Evolutionary conservation across 2,797 vertebrate genomes (phyloP), one percentile per base, ranked within the genome.

Genomic region (Ateles fusciceps): DNA sequence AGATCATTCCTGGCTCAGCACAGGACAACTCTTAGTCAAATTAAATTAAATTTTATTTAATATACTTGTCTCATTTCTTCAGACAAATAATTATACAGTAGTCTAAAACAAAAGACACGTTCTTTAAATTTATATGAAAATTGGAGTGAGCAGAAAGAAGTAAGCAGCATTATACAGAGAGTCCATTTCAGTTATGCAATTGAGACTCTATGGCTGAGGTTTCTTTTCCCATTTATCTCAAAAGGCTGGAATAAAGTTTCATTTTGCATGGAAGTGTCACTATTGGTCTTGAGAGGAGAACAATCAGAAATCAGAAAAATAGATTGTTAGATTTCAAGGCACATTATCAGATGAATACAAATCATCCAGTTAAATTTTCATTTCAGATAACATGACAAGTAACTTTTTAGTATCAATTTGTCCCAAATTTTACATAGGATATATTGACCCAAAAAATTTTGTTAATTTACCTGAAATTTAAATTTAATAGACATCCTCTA

Each of bases 101-200:
- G 36, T 48, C 52, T 79, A 72, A 94, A 94, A 84, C 85, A 92
- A 94, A 96, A 68, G 50, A 78, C n/a, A 85, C 9, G 13, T 75
- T 95, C 52, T 79, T 97, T 75, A 71, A 87, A 83, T 10, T 17
- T 72, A 12, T 57, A 76, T 87, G 84, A 93, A 97, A 96, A 92
- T 72, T 84, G 24, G 50, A 96, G 22, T 39, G 21, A 92, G 39
- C 36, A 91, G 36, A 57, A 92, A 89, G 28, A 88, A 75, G 2
- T n/a, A 6, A 85, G 44, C 39, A 84, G 48, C 12, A n/a, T 79
- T 42, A 52, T 8, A 17, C 5, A 92, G 13, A 71, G 19, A 36
- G 15, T 64, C 30, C 91, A 52, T 48, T 13, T 1, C 21, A 59
- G 15, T 36, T 61, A 72, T 8, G 1, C 36, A 84, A 33, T 12